Evolutionary conservation across 2,113 vertebrate genomes (phyloP), one percentile per base, ranked within the genome.

Genomic region (Chiloscyllium plagiosum): DNA sequence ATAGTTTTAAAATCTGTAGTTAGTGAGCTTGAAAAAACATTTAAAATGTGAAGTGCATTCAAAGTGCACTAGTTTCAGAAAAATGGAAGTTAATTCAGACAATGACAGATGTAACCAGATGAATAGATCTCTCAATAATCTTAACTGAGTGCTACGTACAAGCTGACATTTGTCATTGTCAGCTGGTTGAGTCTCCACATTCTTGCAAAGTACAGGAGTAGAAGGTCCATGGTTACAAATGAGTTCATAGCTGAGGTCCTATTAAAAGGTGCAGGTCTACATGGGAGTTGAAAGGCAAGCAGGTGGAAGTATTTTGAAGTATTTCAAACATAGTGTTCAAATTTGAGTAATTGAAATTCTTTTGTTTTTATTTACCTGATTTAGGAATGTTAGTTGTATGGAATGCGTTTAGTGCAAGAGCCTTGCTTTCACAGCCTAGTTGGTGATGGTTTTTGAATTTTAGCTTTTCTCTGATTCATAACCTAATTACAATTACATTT

Each of bases 1-100:
- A 92, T 26, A 93, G 17, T 93, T 93, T 20, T 66, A 93, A 93
- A 93, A 37, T 93, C 89, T 37, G 65, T 66, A 68, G 61, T 68
- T 61, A 93, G 17, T 17, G 1, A 65, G 15, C 87, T 90, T n/a
- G 87, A 56, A 93, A 65, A 10, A 0, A n/a, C n/a, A 4, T 22
- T 12, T 66, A 37, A 89, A 93, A 68, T 68, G 33, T n/a, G 33
- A 66, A 66, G n/a, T 47, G 7, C 33, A 42, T 66, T 37, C 37
- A 37, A 89, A 65, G 65, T 33, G 0, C 2, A 89, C 86, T 33
- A 3, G n/a, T 66, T 93, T 93, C 33, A 13, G 61, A 66, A 93
- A 92, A n/a, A 22, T 37, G 65, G 22, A 66, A 22, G 37, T 37
- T 22, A 33, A 93, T 42, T 93, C 33, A 33, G 29, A 65, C 89